Evolutionary conservation across 2,113 vertebrate species (phyloP), one percentile per base, ranked within the genome.

Genomic region (Podarcis raffonei): DNA sequence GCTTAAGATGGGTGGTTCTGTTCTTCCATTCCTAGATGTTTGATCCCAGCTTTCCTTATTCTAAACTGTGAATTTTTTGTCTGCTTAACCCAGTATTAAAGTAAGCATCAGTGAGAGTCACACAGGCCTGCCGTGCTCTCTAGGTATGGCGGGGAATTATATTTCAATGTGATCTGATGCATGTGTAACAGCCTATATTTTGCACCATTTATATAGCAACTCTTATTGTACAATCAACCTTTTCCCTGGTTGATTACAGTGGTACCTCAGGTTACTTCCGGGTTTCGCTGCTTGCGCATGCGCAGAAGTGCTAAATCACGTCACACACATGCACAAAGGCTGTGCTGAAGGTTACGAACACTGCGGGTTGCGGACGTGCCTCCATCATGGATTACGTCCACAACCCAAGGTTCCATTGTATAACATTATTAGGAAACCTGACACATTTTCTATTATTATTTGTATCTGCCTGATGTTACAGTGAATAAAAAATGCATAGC

Each of bases 71-170:
- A 15, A 68, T 27, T 16, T n/a, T 3, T 68, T 77, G 27, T 62
- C 4, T 18, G 5, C 11, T 2, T 78, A 18, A 48, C 6, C 2
- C 3, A 35, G 2, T 4, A 0, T 0, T 5, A 13, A 75, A 23
- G 0, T 78, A 35, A 23, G 0, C 66, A 42, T 74, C 72, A n/a
- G 18, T 15, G 59, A 62, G 59, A 18, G 3, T 20, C 16, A 5
- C 18, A 20, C 15, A 18, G 59, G 59, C 59, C 59, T 62, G 18
- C 5, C 4, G 4, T 16, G 59, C 59, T 20, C 18, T 62, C 15
- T 62, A 62, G 20, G 59, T 62, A 62, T 62, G 59, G 18, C 5
- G 59, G 18, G 59, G 15, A 53, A 12, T 72, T 72, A 23, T 4
- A 35, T 84, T 32, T 30, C 42, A 72, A 16, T 57, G 32, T 23